Percentiles rank a stretch among this genome's conserved stretches.
phyloP scores from a whole-genome alignment of 2,113 vertebrate genomes.

The Thermophis baileyi region DNA sequence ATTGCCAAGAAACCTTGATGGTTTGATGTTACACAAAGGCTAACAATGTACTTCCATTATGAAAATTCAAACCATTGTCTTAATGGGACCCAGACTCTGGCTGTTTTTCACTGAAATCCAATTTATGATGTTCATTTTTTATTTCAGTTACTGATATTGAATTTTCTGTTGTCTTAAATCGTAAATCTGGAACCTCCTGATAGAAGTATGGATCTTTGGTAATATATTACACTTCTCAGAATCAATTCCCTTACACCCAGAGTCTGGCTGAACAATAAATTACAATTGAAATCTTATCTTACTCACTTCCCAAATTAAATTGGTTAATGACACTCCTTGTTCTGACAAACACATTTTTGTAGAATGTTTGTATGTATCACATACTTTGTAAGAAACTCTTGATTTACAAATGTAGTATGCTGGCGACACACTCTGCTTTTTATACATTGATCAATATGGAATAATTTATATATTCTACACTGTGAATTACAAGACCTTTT shows the following conservation, averaged over 20 bases:
- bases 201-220: neutral
- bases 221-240: neutral
- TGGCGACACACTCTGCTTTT: too few relatives aligned
- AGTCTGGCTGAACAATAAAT: neutral
- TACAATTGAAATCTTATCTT: neutral
- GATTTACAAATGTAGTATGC: neutral
- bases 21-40: neutral
- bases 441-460: neutral
- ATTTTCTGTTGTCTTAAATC: neutral
- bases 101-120: neutral
- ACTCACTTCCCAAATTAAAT: neutral
- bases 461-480: neutral
- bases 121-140: neutral
- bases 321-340: neutral
- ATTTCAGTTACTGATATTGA: neutral
- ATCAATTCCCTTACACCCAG: neutral
- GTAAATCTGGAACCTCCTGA: neutral
- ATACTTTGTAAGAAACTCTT: neutral
- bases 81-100: neutral
- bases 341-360: neutral
- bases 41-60: neutral
- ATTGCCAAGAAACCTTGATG: neutral
- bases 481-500: neutral
- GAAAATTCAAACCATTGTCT: neutral
- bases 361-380: too few relatives aligned